Evolutionary conservation across 1,140 invertebrate genomes (phyloP), one percentile per base, ranked within the genome.

Genomic region (Acromyrmex echinatior): DNA sequence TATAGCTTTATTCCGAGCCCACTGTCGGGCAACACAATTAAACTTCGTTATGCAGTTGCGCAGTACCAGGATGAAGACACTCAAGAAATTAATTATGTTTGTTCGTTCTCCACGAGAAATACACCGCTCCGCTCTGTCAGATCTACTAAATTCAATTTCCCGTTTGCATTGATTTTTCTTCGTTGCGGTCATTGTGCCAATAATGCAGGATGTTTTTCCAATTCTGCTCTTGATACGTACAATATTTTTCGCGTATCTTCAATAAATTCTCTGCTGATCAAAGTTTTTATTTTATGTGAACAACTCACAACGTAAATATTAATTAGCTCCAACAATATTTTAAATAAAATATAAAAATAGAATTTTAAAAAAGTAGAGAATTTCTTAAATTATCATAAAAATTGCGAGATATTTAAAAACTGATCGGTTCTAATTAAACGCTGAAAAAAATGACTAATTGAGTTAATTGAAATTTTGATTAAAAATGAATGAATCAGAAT

Each of bases 51-150:
- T 62, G 25, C 70, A 84, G 80, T 76, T 74, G 45, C 80, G 80
- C 70, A 45, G 51, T 35, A 53, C 21, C 79, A 81, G 80, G 80
- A 84, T 84, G 80, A 84, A 84, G 80, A 84, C 80, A 84, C 80
- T 84, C 80, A 84, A 84, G 80, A 84, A 76, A 84, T 84, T 84
- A 84, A 84, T 84, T 84, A 84, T 74, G 70, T 84, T 84, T 62
- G 80, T 62, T 82, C 80, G 56, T 60, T 76, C 51, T 14, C 71
- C 58, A 28, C 70, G 56, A 16, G 49, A 49, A n/a, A 49, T 73
- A 73, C 62, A 49, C 35, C 53, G 45, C 63, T 31, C 16, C 39
- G 70, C 70, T 49, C n/a, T n/a, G 79, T 84, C 56, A 39, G 70
- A 84, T 63, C 49, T 62, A 18, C 80, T 58, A 76, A 74, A 76